Percentiles rank a stretch among this genome's conserved stretches.
These are phyloP conservation scores for Cassiopea xamachana DNA, from an alignment of 30 jellyfish, hydroid and myxozoan genomes.

Conservation along the genomic window DNA sequence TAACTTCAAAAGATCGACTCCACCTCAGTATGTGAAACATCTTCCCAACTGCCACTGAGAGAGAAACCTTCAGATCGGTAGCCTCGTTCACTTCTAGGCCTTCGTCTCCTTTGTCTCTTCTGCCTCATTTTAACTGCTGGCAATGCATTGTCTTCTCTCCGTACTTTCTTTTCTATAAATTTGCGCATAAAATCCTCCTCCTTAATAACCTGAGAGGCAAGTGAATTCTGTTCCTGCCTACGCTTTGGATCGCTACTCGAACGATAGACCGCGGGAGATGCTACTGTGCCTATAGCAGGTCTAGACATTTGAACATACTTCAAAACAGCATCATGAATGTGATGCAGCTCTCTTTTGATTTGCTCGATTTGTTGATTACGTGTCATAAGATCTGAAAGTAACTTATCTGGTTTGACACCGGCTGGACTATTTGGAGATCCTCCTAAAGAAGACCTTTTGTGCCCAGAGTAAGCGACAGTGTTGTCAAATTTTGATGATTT, in stretches of 20 bases:
- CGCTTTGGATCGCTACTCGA: not conserved
- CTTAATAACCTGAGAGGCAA: conserved; percentile 1
- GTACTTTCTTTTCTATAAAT: conserved; percentile 15
- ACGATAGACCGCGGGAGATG: conserved; percentile 1
- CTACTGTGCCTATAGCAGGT: conserved; percentile 2
- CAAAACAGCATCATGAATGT: conserved; percentile 26
- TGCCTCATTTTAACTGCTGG: conserved; percentile 42
- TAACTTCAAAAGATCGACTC: conserved; percentile 23
- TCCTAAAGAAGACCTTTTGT: not conserved
- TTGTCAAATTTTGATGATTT: conserved; percentile 10
- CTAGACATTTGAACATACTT: not conserved
- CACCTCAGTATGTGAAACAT: conserved; percentile 55
- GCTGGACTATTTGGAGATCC: conserved; percentile 6
- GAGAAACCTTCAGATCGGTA: conserved; percentile 20
- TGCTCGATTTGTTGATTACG: conserved; percentile 61
- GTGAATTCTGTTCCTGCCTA: not conserved
- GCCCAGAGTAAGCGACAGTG: not conserved
- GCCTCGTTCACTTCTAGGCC: conserved; percentile 37
- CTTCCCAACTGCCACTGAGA: conserved; percentile 83
- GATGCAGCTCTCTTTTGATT: conserved; percentile 52
- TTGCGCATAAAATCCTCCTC: conserved; percentile 61
- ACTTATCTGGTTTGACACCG: conserved; percentile 25
- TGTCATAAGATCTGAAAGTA: conserved; percentile 24
- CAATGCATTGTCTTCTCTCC: conserved; percentile 8
- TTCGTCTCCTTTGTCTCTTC: conserved; percentile 19